Percentiles rank a stretch among this genome's conserved stretches.
Conservation (phyloP, 2,113 vertebrate genomes). For the Alethe diademata region DNA sequence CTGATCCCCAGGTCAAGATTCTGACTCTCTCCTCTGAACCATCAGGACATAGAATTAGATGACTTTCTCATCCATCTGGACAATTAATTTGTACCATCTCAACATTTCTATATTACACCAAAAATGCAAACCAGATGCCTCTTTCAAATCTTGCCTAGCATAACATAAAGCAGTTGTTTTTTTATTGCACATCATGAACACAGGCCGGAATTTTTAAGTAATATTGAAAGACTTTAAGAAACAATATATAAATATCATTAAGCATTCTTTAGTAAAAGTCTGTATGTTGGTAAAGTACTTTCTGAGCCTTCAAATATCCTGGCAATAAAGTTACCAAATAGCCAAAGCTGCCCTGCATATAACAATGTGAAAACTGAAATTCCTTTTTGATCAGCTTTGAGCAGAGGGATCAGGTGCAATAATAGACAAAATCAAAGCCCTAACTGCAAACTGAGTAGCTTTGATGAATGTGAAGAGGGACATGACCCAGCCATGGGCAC, state of each 20-base stretch:
- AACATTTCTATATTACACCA: background rate
- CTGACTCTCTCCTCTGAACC: background rate
- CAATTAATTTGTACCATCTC: background rate
- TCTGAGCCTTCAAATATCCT: background rate
- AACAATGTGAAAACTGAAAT: background rate
- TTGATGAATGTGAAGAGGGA: background rate
- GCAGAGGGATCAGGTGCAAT: background rate
- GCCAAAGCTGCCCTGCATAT: background rate
- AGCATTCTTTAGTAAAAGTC: background rate
- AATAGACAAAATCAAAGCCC: background rate
- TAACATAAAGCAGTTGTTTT: background rate
- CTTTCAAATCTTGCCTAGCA: background rate
- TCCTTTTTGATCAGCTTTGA: background rate
- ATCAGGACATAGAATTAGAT: background rate
- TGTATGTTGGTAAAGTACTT: background rate
- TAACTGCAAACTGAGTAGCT: background rate
- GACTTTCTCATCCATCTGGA: background rate
- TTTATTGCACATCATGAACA: background rate
- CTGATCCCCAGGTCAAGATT: background rate
- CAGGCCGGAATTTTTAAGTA: background rate
- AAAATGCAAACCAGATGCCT: background rate
- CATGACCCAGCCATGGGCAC: accelerated
- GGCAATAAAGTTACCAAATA: background rate
- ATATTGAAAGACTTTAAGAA: background rate
- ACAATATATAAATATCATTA: background rate